Percentiles rank a stretch among this genome's conserved stretches.
Evolutionary conservation across 1,140 invertebrate species (phyloP).

Genomic region (Drusus annulatus): DNA sequence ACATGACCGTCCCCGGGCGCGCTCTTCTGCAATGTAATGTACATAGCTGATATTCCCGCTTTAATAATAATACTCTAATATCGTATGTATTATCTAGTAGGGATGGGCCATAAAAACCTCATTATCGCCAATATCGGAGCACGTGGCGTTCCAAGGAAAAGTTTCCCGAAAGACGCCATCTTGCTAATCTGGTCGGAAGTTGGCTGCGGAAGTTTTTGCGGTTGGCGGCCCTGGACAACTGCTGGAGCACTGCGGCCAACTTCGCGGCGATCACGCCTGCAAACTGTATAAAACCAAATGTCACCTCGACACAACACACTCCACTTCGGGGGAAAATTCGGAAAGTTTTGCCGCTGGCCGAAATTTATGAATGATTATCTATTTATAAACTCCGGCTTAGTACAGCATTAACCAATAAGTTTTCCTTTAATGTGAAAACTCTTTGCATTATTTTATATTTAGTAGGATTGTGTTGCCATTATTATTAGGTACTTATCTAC

Average conservation of each 20-base stretch:
- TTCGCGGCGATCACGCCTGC: conserved; percentile 34
- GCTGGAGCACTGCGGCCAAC: conserved; percentile 35
- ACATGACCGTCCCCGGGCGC: conserved; percentile 13
- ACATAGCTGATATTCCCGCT: conserved; percentile 54
- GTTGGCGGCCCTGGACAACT: conserved; percentile 41
- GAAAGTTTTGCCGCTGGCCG: conserved; percentile 27
- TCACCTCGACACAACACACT: conserved; percentile 38
- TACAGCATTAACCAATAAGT: conserved; percentile 31
- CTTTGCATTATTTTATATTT: conserved; percentile 7
- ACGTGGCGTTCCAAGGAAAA: conserved; percentile 31
- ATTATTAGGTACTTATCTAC: no score
- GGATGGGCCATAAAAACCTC: conserved; percentile 58
- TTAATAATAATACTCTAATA: conserved; percentile 59
- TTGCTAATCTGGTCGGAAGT: conserved; percentile 54
- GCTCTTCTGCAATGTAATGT: conserved; percentile 50
- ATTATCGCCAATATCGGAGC: conserved; percentile 56
- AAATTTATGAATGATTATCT: conserved; percentile 43
- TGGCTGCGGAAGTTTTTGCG: conserved; percentile 51
- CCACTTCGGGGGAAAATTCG: conserved; percentile 32
- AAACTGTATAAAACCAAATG: conserved; percentile 53
- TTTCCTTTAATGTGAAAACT: conserved; percentile 26
- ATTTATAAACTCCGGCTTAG: conserved; percentile 30
- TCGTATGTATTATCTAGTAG: conserved; percentile 59
- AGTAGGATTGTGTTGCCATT: neutral
- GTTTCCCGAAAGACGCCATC: conserved; percentile 46